phyloP scores from a whole-genome alignment of 2,797 vertebrate species.

The Semotilus atromaculatus region DNA sequence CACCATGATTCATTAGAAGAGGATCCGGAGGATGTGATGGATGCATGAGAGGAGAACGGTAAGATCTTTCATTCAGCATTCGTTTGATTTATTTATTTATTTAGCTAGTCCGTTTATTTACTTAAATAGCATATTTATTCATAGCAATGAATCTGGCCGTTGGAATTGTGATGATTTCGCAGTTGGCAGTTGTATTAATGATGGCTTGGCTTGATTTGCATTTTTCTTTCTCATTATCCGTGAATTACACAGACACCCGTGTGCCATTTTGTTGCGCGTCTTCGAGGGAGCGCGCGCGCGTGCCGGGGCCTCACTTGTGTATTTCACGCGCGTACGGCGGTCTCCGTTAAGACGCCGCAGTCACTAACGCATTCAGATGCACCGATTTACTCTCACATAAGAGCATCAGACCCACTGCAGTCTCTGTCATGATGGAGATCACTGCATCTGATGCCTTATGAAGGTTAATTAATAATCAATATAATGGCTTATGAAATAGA shows the following conservation, averaged over 20 bases:
- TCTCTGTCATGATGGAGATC: neutral
- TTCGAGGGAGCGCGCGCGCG: constrained; percentile 23
- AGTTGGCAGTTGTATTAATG: constrained; percentile 63
- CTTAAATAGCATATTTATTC: neutral
- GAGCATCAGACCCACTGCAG: constrained; percentile 1
- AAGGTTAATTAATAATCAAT: constrained; percentile 13
- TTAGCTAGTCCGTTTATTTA: neutral
- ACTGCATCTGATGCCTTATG: neutral
- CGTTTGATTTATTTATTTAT: neutral
- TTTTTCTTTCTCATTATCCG: constrained; percentile 52
- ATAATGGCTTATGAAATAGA: neutral
- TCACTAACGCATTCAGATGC: constrained; percentile 47
- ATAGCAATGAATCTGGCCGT: too few relatives aligned
- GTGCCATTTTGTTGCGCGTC: constrained; percentile 49
- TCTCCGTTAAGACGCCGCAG: constrained; percentile 48
- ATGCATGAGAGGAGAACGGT: constrained; percentile 40
- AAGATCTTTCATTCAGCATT: constrained; percentile 6
- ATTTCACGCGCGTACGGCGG: constrained; percentile 46
- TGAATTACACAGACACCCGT: constrained; percentile 48
- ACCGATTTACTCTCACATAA: neutral
- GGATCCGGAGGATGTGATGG: constrained; percentile 26
- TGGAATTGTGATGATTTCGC: neutral
- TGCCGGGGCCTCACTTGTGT: constrained; percentile 49
- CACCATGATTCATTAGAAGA: constrained; percentile 15
- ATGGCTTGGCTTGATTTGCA: constrained; percentile 72